Evolutionary conservation across 2,113 vertebrate species (phyloP), one percentile per base, ranked within the genome.

Genomic region (Hystrix brachyura): DNA sequence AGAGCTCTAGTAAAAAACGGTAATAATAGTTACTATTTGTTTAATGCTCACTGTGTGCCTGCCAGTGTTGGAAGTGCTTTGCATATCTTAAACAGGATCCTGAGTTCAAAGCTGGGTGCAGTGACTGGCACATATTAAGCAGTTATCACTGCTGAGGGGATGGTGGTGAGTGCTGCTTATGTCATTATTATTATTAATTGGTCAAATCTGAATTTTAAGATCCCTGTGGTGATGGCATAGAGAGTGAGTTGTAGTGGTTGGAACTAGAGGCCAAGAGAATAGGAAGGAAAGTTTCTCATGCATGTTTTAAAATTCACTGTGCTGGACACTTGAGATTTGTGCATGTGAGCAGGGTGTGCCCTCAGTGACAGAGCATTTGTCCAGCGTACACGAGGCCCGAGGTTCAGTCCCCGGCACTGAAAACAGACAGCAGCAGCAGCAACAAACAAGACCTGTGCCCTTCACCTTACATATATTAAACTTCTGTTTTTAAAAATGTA

Each of bases 151-250:
- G 59, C 64, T 76, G 12, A 57, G 21, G 27, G 13, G 53, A 48
- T 86, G 48, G 19, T 78, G 6, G 81, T 53, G 13, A 53, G 62
- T 76, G 18, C 59, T 38, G 18, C 65, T 80, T 19, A 32, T 87
- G 53, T 71, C 43, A 59, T 90, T 46, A 59, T 86, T 88, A 76
- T 60, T 83, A 76, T 72, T 82, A 23, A 79, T 90, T 69, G 29
- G 74, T 69, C 57, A 86, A 65, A 72, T 72, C 59, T 91, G 2
- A 67, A 19, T 94, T 92, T 95, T 95, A 93, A 86, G 82, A 82
- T 72, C 55, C 8, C n/a, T 74, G 57, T 90, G 57, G 29, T 59
- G 21, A 89, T 57, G 53, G 34, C 48, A 29, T 51, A 79, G 51
- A 94, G 46, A 82, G 13, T 48, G 21, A 29, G 5, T 57, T 88